Evolutionary conservation across 2,797 vertebrate species (phyloP), one percentile per base, ranked within the genome.

Genomic region (Hippopotamyrus pictus): DNA sequence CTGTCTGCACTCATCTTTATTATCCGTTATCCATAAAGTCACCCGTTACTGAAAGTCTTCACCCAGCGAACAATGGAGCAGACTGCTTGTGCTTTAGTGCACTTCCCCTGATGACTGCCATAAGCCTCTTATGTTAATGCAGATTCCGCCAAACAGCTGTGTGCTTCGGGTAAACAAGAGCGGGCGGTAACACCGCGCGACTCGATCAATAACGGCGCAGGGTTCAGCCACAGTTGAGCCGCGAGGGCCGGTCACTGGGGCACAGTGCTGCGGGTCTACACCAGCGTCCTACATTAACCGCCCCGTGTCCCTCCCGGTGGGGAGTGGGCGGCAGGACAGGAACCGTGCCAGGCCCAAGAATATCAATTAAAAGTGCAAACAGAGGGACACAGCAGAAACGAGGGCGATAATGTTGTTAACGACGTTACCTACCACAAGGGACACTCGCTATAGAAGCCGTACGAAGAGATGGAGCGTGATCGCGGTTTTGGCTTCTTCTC

Each of bases 81-180:
- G 50, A 7, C 79, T 33, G 29, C 33, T 7, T 41, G 12, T 41
- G 33, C 84, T 69, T 62, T 54, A 83, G 7, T 62, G 19, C 37
- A 12, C 33, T 76, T 48, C 57, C 19, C 37, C 17, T n/a, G 46
- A 53, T 83, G 17, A 19, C n/a, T 50, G 41, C 14, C 41, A 48
- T 89, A 89, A 89, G 88, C 88, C 82, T 65, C 54, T 89, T 85
- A 89, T 65, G 82, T 85, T 62, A 89, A 85, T 65, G 82, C 41
- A 46, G 76, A 84, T 89, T 89, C 73, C 2, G 76, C 53, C 22
- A 44, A 37, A 54, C 88, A 65, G 88, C 62, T 29, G 69, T 17
- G 50, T 11, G 37, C 88, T 87, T 14, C 6, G 41, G 54, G 53
- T 59, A 54, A 90, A 62, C 51, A 53, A 25, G 17, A 57, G 86